Base-by-base conservation (phyloP, 2,113 vertebrate genomes). In the Eupsittula cactorum region DNA sequence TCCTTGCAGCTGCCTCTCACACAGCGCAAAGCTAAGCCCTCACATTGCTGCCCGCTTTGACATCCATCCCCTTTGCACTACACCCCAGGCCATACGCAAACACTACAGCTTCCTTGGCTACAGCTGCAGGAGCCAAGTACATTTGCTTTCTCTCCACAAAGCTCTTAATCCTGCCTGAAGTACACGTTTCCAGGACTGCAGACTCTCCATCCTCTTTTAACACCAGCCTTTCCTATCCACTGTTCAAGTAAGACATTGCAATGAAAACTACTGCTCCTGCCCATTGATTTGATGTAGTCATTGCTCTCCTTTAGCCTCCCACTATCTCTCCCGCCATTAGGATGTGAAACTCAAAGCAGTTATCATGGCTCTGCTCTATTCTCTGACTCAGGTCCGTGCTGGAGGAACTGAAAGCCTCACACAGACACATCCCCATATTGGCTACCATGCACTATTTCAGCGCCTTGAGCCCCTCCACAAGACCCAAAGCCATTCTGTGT, bases 381-480 rank as follows among this genome's bases (percentile, higher is more conserved):
- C 25, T 12, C 28, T 0, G 0, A n/a, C 27, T 16, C 44, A 1
- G 2, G 3, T 31, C 73, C 62, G 44, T 11, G 53, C 68, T 49
- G 37, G 17, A 62, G 67, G 81, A 68, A 37, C 60, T 17, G 33
- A 33, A 39, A 84, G 41, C 39, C 81, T 44, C 55, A 8, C 39
- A 29, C 1, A n/a, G 74, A 53, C 44, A 39, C 29, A 49, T 33
- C 62, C 41, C 62, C 50, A 3, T 2, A 3, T 24, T 41, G 15
- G 10, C 62, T 44, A 64, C 55, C 65, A 62, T 8, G 11, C 37
- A 8, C 69, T 23, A 11, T 14, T 12, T 57, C 65, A 75, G 11
- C 14, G 16, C 62, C 41, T 8, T 25, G 33, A 88, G 46, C 42
- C 28, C 57, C 31, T 80, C 70, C 79, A 62, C 39, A 79, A 55